Conservation (phyloP, 1,140 invertebrate genomes). For the Lepidostoma basale region DNA sequence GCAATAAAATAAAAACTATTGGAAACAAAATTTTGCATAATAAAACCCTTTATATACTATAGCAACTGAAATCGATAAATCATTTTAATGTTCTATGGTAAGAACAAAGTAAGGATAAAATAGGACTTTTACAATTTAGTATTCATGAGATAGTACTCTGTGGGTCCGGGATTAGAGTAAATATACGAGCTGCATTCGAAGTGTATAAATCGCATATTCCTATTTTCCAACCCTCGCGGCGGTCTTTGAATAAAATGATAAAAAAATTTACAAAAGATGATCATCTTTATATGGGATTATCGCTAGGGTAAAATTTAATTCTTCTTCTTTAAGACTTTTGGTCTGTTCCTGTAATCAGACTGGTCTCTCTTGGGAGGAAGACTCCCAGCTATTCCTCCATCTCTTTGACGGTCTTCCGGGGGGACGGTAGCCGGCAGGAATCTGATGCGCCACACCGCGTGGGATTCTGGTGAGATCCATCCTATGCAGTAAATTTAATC, state of each 20-base stretch:
- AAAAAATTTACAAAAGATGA: not conserved
- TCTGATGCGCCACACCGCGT: no score
- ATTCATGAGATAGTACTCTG: not conserved
- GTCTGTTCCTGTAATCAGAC: no score
- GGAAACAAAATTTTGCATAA: no score
- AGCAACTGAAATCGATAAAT: not conserved
- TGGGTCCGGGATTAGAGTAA: not conserved
- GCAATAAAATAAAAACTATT: no score
- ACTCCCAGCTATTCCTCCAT: not conserved
- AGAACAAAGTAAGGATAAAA: not conserved
- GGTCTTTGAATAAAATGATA: not conserved
- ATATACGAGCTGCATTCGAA: not conserved
- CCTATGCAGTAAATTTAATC: no score
- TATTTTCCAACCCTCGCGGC: not conserved
- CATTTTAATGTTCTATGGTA: not conserved
- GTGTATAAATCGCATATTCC: not conserved
- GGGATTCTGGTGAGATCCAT: no score
- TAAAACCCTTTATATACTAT: no score
- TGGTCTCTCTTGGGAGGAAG: not conserved
- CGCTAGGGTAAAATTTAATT: no score
- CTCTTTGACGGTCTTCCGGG: no score
- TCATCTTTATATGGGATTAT: not conserved
- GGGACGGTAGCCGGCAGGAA: no score
- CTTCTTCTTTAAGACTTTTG: no score
- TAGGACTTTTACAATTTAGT: slow-evolving; percentile 1